Conservation (phyloP, 2,113 vertebrate species). For the Syngnathus scovelli region DNA sequence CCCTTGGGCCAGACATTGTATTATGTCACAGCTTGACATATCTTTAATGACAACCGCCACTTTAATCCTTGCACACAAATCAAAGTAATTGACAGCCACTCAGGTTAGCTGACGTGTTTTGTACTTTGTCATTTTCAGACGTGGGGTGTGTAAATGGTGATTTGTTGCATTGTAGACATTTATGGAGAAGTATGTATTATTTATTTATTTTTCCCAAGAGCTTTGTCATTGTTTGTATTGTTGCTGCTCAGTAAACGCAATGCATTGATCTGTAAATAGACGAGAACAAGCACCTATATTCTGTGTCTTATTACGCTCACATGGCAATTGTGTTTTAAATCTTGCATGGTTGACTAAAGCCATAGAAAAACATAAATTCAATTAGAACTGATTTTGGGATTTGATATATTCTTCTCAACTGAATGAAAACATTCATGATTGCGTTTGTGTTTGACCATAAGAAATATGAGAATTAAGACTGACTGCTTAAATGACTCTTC, state of each 20-base stretch:
- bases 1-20: not conserved
- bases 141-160: constrained; percentile 8
- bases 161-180: not conserved
- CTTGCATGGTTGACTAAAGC: too few relatives aligned
- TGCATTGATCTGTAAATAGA: not conserved
- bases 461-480: constrained; percentile 18
- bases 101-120: constrained; percentile 1
- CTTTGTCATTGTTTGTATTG: constrained; percentile 8
- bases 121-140: constrained; percentile 8
- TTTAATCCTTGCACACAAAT: not conserved
- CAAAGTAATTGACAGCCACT: constrained; percentile 18
- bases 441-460: not conserved
- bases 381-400: not conserved
- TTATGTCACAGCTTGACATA: constrained; percentile 12
- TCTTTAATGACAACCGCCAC: constrained; percentile 11
- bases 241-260: constrained; percentile 9
- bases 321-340: not conserved
- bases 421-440: not conserved
- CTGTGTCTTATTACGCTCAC: not conserved
- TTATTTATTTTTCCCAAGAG: not conserved
- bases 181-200: not conserved
- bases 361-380: not conserved
- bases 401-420: not conserved
- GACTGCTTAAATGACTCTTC: constrained; percentile 24
- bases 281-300: constrained; percentile 9